These are phyloP conservation scores for Chloropsis cyanopogon DNA, from an alignment of 2,113 vertebrate species.

Conservation along the genomic window DNA sequence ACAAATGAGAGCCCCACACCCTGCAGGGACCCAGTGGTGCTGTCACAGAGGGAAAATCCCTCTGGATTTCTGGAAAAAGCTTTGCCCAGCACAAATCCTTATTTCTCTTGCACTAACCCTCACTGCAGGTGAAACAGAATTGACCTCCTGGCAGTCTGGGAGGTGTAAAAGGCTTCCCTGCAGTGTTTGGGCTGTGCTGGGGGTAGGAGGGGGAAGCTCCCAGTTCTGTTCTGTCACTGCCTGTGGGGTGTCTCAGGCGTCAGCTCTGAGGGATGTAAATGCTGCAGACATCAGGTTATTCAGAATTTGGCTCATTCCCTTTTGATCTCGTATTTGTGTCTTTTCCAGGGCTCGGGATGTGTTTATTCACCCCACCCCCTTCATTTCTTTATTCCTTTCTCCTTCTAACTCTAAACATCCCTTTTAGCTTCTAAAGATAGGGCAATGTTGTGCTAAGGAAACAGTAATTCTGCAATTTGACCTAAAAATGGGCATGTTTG, in stretches of 20 bases:
- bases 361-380: constrained; percentile 27
- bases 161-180: neutral
- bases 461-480: constrained; percentile 27
- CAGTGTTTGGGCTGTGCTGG: neutral
- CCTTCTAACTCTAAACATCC: constrained; percentile 29
- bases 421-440: constrained; percentile 62
- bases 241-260: neutral
- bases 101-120: neutral
- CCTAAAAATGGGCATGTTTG: constrained; percentile 63
- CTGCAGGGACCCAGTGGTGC: neutral
- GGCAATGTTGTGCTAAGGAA: constrained; percentile 35
- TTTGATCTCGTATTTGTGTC: constrained; percentile 61
- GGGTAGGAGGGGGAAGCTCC: neutral
- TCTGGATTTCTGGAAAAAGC: neutral
- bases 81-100: neutral
- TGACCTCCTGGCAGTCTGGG: neutral
- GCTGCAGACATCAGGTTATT: constrained; percentile 22
- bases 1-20: neutral
- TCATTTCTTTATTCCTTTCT: constrained; percentile 6
- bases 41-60: rapidly evolving
- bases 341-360: constrained; percentile 19
- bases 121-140: neutral
- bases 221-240: neutral
- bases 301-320: neutral
- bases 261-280: constrained; percentile 15